A percentile compares a stretch with the other conserved stretches of the same genome.
Evolutionary conservation across 2,797 vertebrate species (phyloP).

Genomic region (Podarcis siculus): DNA sequence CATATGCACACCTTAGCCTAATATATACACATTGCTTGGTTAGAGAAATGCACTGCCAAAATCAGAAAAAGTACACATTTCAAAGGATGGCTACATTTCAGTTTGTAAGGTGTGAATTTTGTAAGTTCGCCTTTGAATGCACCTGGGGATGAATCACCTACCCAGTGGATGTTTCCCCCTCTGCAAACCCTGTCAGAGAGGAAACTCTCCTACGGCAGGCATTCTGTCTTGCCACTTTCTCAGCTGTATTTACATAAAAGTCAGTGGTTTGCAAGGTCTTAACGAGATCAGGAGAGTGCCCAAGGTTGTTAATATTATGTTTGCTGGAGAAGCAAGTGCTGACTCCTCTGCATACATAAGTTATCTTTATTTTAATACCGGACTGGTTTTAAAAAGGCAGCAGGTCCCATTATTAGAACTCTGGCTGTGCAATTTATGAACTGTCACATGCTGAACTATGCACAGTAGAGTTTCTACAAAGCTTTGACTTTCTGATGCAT

Average conservation of each 20-base stretch:
- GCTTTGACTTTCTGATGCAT: neutral
- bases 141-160: too few species aligned
- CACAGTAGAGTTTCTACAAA: conserved; percentile 11
- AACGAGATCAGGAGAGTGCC: neutral
- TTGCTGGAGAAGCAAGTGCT: conserved; percentile 18
- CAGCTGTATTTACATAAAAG: conserved; percentile 12
- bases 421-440: conserved; percentile 40
- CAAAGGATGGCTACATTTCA: too few species aligned
- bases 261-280: neutral
- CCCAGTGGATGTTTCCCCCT: neutral
- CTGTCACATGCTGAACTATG: conserved; percentile 15
- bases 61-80: too few species aligned
- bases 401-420: conserved; percentile 46
- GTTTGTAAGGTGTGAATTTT: too few species aligned
- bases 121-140: too few species aligned
- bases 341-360: conserved; percentile 16
- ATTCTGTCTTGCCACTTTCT: neutral
- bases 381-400: conserved; percentile 51
- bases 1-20: too few species aligned
- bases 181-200: neutral
- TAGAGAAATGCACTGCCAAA: too few species aligned
- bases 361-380: conserved; percentile 40
- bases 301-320: conserved; percentile 25
- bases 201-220: neutral
- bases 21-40: too few species aligned